Conservation (phyloP, 1,140 invertebrate species). For the Ceratina australensis region DNA sequence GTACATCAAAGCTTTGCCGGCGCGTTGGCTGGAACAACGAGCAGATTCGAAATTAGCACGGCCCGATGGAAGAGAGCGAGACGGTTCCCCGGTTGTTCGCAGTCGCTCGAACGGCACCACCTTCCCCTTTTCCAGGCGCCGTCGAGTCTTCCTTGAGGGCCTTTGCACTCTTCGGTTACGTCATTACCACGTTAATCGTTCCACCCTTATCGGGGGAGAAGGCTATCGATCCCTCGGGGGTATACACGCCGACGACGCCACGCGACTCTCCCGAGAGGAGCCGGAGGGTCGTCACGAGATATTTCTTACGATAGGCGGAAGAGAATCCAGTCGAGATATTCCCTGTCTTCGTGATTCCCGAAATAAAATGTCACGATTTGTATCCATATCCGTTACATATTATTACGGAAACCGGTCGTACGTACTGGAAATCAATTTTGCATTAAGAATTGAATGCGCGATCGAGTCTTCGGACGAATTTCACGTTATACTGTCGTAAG, state of each 20-base stretch:
- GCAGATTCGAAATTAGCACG: constrained; percentile 66
- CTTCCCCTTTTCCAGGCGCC: constrained; percentile 49
- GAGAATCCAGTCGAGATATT: constrained; percentile 21
- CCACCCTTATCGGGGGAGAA: constrained; percentile 38
- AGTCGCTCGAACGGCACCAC: constrained; percentile 33
- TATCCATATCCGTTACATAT: too few species aligned
- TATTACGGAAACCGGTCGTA: too few species aligned
- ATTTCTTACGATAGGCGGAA: constrained; percentile 41
- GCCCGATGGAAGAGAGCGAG: constrained; percentile 51
- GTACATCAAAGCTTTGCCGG: constrained; percentile 67
- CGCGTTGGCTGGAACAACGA: constrained; percentile 66
- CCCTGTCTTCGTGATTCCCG: constrained; percentile 21
- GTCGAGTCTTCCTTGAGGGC: constrained; percentile 44
- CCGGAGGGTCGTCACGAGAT: background rate
- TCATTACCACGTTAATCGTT: constrained; percentile 55
- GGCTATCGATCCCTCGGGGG: constrained; percentile 40
- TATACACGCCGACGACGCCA: constrained; percentile 4
- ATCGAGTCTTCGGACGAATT: too few species aligned
- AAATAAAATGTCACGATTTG: too few species aligned
- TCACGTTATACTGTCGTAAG: too few species aligned
- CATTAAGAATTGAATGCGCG: too few species aligned
- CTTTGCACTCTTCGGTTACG: constrained; percentile 46
- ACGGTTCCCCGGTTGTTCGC: constrained; percentile 1
- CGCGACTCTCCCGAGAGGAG: constrained; percentile 10
- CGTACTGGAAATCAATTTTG: too few species aligned